Evolutionary conservation across 2,888 invertebrate species (phyloP).

Genomic region (Phymatocera aterrima): DNA sequence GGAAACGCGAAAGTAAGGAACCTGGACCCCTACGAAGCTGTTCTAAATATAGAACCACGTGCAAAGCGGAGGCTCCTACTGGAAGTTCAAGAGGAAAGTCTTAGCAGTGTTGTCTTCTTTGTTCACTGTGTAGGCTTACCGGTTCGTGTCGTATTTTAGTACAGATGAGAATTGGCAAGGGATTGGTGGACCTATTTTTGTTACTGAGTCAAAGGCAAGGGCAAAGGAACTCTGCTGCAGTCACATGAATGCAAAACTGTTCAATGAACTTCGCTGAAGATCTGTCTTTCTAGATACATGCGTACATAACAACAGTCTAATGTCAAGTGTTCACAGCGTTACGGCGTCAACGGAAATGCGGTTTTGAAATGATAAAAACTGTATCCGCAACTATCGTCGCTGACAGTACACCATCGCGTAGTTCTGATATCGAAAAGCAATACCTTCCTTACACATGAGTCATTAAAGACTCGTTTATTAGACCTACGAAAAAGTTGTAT

Average conservation of each 20-base stretch:
- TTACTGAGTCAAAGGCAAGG: not conserved
- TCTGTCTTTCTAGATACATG: not conserved
- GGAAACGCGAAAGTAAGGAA: not conserved
- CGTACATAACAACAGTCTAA: not conserved
- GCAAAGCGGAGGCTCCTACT: not conserved
- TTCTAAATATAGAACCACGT: slow-evolving; percentile 39
- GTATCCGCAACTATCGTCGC: not conserved
- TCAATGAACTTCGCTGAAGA: not conserved
- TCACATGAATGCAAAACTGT: not conserved
- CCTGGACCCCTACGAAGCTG: slow-evolving; percentile 33
- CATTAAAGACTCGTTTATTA: not conserved
- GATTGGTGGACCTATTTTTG: slow-evolving; percentile 2
- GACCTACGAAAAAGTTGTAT: too few species aligned
- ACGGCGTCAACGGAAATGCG: slow-evolving; percentile 4
- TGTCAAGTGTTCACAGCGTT: not conserved
- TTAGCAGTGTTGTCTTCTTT: slow-evolving; percentile 6
- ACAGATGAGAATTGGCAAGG: not conserved
- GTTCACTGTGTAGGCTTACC: not conserved
- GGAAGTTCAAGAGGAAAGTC: not conserved
- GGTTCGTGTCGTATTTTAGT: not conserved
- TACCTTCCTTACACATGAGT: not conserved
- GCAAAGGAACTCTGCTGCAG: not conserved
- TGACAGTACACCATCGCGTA: not conserved
- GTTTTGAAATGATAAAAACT: slow-evolving; percentile 14
- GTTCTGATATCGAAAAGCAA: too few species aligned